Evolutionary conservation across 1,140 invertebrate species (phyloP).

Genomic region (Panagrolaimus sp.): DNA sequence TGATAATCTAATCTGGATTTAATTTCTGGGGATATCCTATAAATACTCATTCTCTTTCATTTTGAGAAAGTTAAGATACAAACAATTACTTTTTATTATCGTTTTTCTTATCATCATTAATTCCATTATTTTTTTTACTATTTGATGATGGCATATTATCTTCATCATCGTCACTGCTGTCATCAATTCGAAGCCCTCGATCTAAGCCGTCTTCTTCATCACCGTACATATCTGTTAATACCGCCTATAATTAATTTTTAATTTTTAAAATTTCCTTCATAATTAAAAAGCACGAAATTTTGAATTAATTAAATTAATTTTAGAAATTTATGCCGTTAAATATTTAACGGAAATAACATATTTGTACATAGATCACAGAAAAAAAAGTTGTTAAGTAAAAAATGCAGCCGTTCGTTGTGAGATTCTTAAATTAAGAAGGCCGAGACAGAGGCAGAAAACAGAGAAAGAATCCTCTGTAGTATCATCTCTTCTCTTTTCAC

Average conservation of each 20-base stretch:
- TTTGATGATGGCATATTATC: not conserved
- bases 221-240: not conserved
- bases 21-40: too few species aligned
- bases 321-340: not conserved
- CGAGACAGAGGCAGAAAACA: too few species aligned
- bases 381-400: too few species aligned
- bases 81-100: not conserved
- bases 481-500: too few species aligned
- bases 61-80: not conserved
- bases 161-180: not conserved
- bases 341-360: too few species aligned
- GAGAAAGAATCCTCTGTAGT: too few species aligned
- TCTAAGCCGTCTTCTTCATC: not conserved
- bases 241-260: too few species aligned
- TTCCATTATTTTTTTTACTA: not conserved
- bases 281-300: not conserved
- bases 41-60: not conserved
- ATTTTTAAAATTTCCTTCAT: not conserved
- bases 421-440: too few species aligned
- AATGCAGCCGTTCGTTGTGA: too few species aligned
- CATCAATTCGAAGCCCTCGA: not conserved
- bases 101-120: not conserved
- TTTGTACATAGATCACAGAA: too few species aligned
- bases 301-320: not conserved
- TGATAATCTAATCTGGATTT: not conserved